Evolutionary conservation across 2,797 vertebrate species (phyloP).

Genomic region (Echiichthys vipera): DNA sequence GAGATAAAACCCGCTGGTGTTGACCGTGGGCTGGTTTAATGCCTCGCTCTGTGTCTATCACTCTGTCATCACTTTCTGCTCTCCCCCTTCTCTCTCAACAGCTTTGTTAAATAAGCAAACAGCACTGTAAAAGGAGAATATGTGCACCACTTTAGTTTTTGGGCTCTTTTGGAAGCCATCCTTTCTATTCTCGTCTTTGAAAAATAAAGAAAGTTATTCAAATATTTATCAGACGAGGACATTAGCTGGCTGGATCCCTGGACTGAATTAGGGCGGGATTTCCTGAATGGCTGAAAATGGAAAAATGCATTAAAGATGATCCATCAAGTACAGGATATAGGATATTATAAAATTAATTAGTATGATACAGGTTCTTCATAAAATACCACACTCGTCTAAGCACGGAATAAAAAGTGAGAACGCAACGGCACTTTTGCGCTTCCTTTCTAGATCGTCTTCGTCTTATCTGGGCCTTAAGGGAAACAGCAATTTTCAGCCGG

Average conservation of each 20-base stretch:
- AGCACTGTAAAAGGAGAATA: neutral
- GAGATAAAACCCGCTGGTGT: constrained; percentile 12
- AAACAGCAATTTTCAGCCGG: too few species aligned
- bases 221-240: constrained; percentile 29
- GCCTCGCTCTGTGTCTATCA: neutral
- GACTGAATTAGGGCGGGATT: neutral
- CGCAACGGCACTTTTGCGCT: too few species aligned
- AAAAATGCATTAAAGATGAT: constrained; percentile 1
- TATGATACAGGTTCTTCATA: too few species aligned
- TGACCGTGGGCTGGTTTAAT: neutral
- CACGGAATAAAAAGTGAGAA: too few species aligned
- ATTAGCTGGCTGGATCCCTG: neutral
- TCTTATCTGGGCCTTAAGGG: too few species aligned
- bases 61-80: neutral
- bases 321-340: neutral
- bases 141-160: neutral
- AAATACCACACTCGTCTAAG: too few species aligned
- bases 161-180: neutral
- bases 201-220: constrained; percentile 40
- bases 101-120: neutral
- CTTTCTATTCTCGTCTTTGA: constrained; percentile 13
- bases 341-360: neutral
- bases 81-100: neutral
- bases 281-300: constrained; percentile 11
- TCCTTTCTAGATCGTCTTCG: too few species aligned